Base-by-base conservation (phyloP, 2,888 invertebrate genomes). In the Cephus runcator region DNA sequence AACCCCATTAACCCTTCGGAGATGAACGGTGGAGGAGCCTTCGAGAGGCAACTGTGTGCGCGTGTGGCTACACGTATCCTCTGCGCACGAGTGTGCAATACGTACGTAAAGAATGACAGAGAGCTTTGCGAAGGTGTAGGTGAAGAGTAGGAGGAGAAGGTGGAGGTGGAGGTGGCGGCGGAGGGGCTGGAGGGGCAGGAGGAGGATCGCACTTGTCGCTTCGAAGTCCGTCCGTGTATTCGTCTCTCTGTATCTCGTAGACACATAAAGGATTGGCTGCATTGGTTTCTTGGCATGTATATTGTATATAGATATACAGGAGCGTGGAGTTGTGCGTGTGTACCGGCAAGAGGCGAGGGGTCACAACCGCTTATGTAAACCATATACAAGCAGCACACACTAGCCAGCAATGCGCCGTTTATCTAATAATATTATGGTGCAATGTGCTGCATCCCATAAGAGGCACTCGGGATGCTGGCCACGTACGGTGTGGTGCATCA, bases 391-490 rank as follows among this genome's bases (percentile, higher is more conserved):
- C 84, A 85, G 84, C 84, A 82, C 84, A 83, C 83, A 83, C 86
- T 87, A 87, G 87, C 87, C 84, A 81, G 82, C 83, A 82, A 84
- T 83, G 84, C 78, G 86, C 87, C 86, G 86, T 88, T 89, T 88
- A 88, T 89, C 87, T 85, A 88, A 88, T 88, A 88, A 88, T 87
- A 88, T 89, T 87, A 87, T 85, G 87, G 87, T 86, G 87, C 86
- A 85, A 86, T 83, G 84, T 82, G 84, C 82, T 80, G 81, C 79
- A 82, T 83, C 81, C 83, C 85, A 84, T 82, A 85, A 85, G 83
- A 83, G 85, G 80, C 79, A 34, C 73, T 75, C 77, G 75, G 73
- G 73, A 71, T 76, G 40, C 73, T 73, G 71, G 68, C 76, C 75
- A 71, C 76, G 76, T 73, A 78, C 74, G 71, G 71, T 31, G 34